A percentile compares a stretch with the other conserved stretches of the same genome.
These are phyloP conservation scores for Ciconia stormi DNA, from an alignment of 2,113 vertebrate species.

Conservation along the genomic window DNA sequence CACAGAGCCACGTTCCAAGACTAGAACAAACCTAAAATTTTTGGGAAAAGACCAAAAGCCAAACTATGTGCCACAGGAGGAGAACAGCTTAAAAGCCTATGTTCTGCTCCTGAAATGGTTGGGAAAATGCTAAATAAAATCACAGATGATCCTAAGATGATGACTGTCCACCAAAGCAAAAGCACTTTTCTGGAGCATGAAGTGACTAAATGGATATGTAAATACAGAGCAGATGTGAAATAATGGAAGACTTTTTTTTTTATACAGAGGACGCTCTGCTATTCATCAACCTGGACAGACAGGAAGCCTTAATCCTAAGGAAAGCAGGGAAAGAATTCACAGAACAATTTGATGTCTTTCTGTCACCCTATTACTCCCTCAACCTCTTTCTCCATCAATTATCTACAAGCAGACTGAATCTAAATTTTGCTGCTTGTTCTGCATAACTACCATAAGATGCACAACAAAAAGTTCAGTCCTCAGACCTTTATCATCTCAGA, in stretches of 20 bases:
- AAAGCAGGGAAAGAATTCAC: neutral
- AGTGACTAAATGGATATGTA: neutral
- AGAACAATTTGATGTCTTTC: neutral
- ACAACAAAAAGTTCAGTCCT: neutral
- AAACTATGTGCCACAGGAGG: neutral
- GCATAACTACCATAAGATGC: fast-evolving
- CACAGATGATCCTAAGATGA: neutral
- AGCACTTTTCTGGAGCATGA: neutral
- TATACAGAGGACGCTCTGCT: neutral
- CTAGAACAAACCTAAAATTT: neutral
- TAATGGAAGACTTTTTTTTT: neutral
- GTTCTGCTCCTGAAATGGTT: neutral
- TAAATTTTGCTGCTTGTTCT: neutral
- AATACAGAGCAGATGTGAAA: neutral
- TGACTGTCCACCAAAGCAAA: neutral
- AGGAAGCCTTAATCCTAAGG: neutral
- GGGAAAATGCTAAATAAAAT: neutral
- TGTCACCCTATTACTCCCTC: neutral
- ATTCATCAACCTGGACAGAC: neutral
- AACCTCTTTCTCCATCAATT: neutral
- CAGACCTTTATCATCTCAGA: neutral
- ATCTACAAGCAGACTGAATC: neutral
- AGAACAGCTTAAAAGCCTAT: neutral
- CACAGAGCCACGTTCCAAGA: neutral
- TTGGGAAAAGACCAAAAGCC: neutral